A percentile compares a stretch with the other conserved stretches of the same genome.
phyloP scores from a whole-genome alignment of 1,140 invertebrate species.

The Hyles euphorbiae region DNA sequence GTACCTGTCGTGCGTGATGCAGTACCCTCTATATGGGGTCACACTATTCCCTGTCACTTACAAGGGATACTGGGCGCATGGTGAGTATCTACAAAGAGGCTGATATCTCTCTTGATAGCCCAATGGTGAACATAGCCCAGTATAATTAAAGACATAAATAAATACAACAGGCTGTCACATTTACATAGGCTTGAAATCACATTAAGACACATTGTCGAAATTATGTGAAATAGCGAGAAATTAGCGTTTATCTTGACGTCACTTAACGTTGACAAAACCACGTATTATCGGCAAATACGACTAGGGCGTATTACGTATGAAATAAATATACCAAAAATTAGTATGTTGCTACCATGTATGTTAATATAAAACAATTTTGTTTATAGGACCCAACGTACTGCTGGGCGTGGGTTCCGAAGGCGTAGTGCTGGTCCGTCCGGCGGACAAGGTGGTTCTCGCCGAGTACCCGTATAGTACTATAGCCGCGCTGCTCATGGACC shows the following conservation, averaged over 20 bases:
- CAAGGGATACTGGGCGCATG: conserved; percentile 94
- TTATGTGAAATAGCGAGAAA: too few relatives aligned
- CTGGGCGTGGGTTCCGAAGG: conserved; percentile 95
- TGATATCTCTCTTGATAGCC: too few relatives aligned
- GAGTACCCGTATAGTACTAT: conserved; percentile 93
- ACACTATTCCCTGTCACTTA: conserved; percentile 95
- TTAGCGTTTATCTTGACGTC: too few relatives aligned
- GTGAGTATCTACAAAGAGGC: conserved; percentile 46
- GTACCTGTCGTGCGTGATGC: conserved; percentile 97
- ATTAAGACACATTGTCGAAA: too few relatives aligned
- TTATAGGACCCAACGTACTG: conserved; percentile 72
- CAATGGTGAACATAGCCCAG: too few relatives aligned
- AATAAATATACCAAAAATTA: too few relatives aligned
- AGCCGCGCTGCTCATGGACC: conserved; percentile 93
- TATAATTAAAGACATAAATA: too few relatives aligned
- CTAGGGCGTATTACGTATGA: too few relatives aligned
- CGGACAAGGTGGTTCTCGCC: conserved; percentile 92
- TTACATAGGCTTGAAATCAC: too few relatives aligned
- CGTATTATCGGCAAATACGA: too few relatives aligned
- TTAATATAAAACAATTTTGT: conserved; percentile 5
- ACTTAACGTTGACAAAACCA: too few relatives aligned
- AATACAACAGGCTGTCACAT: too few relatives aligned
- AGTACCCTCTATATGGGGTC: conserved; percentile 96
- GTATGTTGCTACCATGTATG: not conserved
- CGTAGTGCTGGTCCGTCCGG: conserved; percentile 90